Conservation (phyloP, 2,888 invertebrate genomes). For the Epicampocera succincta region DNA sequence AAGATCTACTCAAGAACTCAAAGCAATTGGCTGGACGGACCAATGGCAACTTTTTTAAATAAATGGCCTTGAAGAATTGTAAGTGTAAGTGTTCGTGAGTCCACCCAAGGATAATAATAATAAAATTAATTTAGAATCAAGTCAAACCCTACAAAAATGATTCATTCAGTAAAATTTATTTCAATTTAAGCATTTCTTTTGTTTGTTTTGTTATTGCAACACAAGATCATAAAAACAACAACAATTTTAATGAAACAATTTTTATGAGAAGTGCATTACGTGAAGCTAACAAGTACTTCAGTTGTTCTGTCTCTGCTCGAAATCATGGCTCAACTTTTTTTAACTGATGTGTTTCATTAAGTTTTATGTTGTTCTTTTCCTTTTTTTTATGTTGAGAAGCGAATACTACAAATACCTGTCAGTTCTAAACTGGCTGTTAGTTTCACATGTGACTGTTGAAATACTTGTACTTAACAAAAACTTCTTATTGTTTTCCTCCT, state of each 20-base stretch:
- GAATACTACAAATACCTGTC: constrained; percentile 51
- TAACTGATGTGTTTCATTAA: constrained; percentile 14
- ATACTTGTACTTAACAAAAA: constrained; percentile 30
- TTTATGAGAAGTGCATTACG: constrained; percentile 77
- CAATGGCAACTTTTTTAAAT: too few species aligned
- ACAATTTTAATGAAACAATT: constrained; percentile 40
- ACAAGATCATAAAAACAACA: constrained; percentile 71
- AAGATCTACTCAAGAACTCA: too few species aligned
- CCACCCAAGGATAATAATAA: too few species aligned
- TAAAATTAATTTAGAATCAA: too few species aligned
- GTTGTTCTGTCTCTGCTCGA: constrained; percentile 56
- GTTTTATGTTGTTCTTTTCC: constrained; percentile 37
- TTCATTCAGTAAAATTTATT: too few species aligned
- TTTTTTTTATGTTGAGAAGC: constrained; percentile 36
- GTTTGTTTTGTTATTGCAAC: constrained; percentile 25
- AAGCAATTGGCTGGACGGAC: too few species aligned
- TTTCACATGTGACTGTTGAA: constrained; percentile 50
- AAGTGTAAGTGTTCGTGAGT: too few species aligned
- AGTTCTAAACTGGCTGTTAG: constrained; percentile 51
- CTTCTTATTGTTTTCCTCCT: constrained; percentile 31
- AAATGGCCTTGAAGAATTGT: too few species aligned
- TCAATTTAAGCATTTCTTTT: too few species aligned
- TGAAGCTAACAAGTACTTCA: constrained; percentile 78
- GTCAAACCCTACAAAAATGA: too few species aligned
- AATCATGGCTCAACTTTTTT: neutral